Evolutionary conservation across 2,113 vertebrate genomes (phyloP), one percentile per base, ranked within the genome.

Genomic region (Gymnocephalus cernua): DNA sequence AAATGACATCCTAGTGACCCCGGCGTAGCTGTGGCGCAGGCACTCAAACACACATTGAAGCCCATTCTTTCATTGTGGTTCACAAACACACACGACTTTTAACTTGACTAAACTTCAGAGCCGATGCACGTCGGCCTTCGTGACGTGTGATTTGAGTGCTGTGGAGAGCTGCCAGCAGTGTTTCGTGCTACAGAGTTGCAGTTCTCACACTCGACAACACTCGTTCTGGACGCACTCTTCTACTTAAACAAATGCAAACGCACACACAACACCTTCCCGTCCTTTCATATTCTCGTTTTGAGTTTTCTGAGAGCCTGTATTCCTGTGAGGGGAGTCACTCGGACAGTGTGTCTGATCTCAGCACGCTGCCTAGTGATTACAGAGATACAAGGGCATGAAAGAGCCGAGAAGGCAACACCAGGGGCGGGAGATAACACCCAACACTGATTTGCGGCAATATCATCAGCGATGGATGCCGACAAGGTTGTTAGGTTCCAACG

Each of bases 81-180:
- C 18, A 59, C 66, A 11, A 73, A 25, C 13, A 4, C 67, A 38
- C 66, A 59, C 8, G 35, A 84, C 88, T 89, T 84, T 81, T 73
- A 86, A 88, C 77, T 87, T 61, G 65, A 83, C 62, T 86, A 71
- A 86, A 91, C 88, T 79, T 86, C 78, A 25, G 53, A 77, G 75
- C 64, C 32, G 61, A 83, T 86, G 63, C 67, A 62, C 53, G 53
- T 76, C n/a, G 80, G 65, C 71, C 79, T 71, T 29, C 1, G 51
- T 84, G 91, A 94, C 66, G 41, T 84, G 62, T 90, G 93, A 92
- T 88, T 80, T 87, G 84, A 94, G 91, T 62, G 41, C 86, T 86
- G 70, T 77, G 80, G 93, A 93, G 82, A 86, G 85, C 84, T 91
- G 91, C 91, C 88, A 87, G 90, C 92, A 80, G 89, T 91, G 86